Base-by-base conservation (phyloP, 2,113 vertebrate genomes). In the Euleptes europaea region DNA sequence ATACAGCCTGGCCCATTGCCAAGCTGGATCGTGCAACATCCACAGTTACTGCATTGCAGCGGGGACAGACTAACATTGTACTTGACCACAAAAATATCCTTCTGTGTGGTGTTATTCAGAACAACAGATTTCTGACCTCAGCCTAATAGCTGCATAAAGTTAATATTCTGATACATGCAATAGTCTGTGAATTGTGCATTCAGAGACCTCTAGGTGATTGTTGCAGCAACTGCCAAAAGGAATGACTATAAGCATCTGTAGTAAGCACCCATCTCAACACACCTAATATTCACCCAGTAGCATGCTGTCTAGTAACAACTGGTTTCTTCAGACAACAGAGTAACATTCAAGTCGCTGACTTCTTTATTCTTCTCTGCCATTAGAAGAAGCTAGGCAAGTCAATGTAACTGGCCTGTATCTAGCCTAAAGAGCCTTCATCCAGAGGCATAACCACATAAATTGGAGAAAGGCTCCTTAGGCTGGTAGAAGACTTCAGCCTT, bases 31-130 rank as follows among this genome's bases (percentile, higher is more conserved):
- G 95, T 88, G 95, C 94, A 31, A 97, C 94, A 0, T 96, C 93
- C 0, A 82, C 76, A 3, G 95, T 96, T 57, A 97, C 96, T 7
- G 96, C 97, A 0, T 0, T 97, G 91, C 96, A 96, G 83, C 93
- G 91, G 89, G 97, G 97, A 38, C 95, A 97, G 3, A 92, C 93
- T 42, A 96, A 85, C 88, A 89, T 97, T 1, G 2, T 97, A 7
- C 93, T 96, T 14, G 60, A 87, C 63, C 94, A 97, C 94, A 96
- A 90, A 92, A 97, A 90, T 97, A 97, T 97, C 97, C 95, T 96
- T 82, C 21, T 21, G 0, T 0, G 21, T 31, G 21, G 0, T 38
- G 54, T 83, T 88, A 23, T 83, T 74, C 70, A 70, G 60, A 42
- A 63, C 19, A 31, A 35, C 23, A 28, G 49, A 4, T 0, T 1